phyloP scores from a whole-genome alignment of 2,888 invertebrate species.

The Nemotelus pantherinus region DNA sequence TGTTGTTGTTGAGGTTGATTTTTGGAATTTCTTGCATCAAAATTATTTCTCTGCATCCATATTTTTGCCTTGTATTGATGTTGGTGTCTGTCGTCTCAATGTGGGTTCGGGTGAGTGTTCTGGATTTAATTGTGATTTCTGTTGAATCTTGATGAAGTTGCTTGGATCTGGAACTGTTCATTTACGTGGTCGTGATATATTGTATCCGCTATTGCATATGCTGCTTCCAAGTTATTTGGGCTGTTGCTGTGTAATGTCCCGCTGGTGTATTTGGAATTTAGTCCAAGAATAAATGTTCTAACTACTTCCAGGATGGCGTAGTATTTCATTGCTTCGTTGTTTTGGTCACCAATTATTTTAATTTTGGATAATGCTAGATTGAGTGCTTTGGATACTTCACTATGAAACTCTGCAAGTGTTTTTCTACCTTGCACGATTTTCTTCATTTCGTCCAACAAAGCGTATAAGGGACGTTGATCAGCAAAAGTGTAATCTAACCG shows the following conservation, averaged over 20 bases:
- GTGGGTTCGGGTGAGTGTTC: not conserved
- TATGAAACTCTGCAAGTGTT: constrained; percentile 17
- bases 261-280: not conserved
- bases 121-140: constrained; percentile 1
- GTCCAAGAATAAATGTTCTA: not conserved
- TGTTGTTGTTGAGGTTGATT: constrained; percentile 6
- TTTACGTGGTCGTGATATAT: not conserved
- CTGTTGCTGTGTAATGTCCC: not conserved
- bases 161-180: not conserved
- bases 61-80: constrained; percentile 11
- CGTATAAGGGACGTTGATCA: constrained; percentile 11
- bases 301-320: not conserved
- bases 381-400: no score
- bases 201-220: not conserved
- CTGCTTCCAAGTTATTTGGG: not conserved
- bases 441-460: constrained; percentile 11
- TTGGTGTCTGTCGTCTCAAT: not conserved
- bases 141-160: constrained; percentile 10
- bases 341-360: no score
- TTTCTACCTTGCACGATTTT: constrained; percentile 1
- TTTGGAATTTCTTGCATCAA: not conserved
- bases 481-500: not conserved
- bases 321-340: no score
- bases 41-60: no score
- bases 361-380: no score